Evolutionary conservation across 2,113 vertebrate genomes (phyloP).

Genomic region (Phylloscopus trochilus): DNA sequence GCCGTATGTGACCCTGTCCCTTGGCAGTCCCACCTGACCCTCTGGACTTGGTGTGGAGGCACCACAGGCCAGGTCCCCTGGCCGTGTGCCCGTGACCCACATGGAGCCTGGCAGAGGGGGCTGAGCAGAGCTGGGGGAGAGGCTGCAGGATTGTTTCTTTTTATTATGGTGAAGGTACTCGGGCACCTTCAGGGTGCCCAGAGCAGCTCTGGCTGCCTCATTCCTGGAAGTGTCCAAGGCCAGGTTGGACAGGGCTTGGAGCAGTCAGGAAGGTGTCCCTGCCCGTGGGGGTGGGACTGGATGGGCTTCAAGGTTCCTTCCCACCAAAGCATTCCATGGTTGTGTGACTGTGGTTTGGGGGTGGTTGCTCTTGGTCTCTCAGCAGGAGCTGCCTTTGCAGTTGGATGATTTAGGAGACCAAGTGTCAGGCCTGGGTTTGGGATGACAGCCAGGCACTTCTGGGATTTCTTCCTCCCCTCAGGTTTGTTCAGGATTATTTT

Average conservation of each 20-base stretch:
- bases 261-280: background rate
- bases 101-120: rapidly evolving
- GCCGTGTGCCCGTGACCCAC: rapidly evolving
- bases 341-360: background rate
- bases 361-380: no score
- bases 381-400: background rate
- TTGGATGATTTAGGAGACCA: background rate
- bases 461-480: background rate
- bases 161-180: background rate
- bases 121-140: background rate
- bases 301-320: background rate
- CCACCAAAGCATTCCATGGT: background rate
- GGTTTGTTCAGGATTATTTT: background rate
- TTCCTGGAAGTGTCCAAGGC: background rate
- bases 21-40: rapidly evolving
- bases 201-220: background rate
- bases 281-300: background rate
- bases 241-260: rapidly evolving
- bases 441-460: background rate
- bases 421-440: background rate
- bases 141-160: background rate
- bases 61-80: background rate
- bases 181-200: background rate
- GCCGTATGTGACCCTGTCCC: rapidly evolving
- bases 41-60: background rate